These are phyloP conservation scores for Pachycephus smyrnensis DNA, from an alignment of 2,888 invertebrate genomes.

Conservation along the genomic window DNA sequence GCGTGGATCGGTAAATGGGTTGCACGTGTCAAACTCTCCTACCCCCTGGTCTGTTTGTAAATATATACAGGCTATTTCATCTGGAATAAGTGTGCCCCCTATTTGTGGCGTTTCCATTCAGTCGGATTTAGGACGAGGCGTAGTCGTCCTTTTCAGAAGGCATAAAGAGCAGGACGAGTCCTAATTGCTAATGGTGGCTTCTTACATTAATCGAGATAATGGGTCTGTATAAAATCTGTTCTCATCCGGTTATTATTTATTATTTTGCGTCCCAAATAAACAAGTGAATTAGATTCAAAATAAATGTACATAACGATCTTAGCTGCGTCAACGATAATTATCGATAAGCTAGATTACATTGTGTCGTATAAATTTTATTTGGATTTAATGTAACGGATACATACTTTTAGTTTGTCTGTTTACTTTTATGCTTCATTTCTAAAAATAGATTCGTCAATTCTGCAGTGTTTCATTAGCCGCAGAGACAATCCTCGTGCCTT, in stretches of 20 bases:
- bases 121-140: neutral
- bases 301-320: neutral
- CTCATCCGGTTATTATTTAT: neutral
- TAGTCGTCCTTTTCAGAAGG: neutral
- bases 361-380: neutral
- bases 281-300: neutral
- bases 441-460: neutral
- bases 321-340: neutral
- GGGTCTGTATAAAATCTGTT: neutral
- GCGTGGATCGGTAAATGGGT: neutral
- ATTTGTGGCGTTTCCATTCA: neutral
- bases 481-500: neutral
- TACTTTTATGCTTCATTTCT: neutral
- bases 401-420: neutral
- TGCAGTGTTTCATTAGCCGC: neutral
- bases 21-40: neutral
- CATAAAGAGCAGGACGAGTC: neutral
- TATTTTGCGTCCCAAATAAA: neutral
- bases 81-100: neutral
- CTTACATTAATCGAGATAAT: neutral
- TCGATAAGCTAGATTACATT: neutral
- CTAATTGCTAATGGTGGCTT: neutral
- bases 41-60: neutral
- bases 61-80: neutral
- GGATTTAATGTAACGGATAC: neutral